Percentiles rank a stretch among this genome's conserved stretches.
These are phyloP conservation scores for Champsocephalus gunnari DNA, from an alignment of 2,797 vertebrate species.

Conservation along the genomic window DNA sequence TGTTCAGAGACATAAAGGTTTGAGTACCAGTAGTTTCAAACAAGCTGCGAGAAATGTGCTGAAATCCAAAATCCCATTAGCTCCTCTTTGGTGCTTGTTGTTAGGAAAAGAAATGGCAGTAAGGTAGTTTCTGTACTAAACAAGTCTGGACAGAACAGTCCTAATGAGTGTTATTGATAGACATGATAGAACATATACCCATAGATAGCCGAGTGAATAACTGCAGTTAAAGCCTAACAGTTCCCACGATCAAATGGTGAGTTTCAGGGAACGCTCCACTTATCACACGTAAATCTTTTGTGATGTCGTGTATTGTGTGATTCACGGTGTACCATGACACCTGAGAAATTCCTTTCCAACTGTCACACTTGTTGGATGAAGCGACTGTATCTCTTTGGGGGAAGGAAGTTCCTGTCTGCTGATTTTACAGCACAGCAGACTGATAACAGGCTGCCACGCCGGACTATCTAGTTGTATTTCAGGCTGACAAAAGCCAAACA, in stretches of 20 bases:
- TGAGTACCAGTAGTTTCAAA: neutral
- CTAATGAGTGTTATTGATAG: constrained; percentile 16
- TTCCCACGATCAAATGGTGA: neutral
- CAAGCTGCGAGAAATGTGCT: constrained; percentile 11
- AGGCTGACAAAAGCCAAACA: constrained; percentile 63
- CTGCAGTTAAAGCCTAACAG: neutral
- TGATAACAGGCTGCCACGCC: constrained; percentile 56
- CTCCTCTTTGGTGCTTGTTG: neutral
- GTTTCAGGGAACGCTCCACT: neutral
- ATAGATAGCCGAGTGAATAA: neutral
- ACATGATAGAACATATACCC: constrained; percentile 43
- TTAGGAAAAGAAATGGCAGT: constrained; percentile 1
- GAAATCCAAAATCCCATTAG: constrained; percentile 18
- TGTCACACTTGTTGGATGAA: constrained; percentile 33
- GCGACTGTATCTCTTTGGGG: constrained; percentile 12
- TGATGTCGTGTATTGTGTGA: neutral
- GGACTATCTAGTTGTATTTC: constrained; percentile 41
- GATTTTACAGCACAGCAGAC: constrained; percentile 24
- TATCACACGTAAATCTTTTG: neutral
- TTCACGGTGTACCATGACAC: constrained; percentile 7
- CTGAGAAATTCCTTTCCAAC: constrained; percentile 42
- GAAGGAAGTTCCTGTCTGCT: constrained; percentile 5
- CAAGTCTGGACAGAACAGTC: constrained; percentile 41
- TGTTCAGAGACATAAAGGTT: neutral
- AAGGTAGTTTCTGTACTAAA: constrained; percentile 16